Evolutionary conservation across 2,797 vertebrate species (phyloP).

Genomic region (Prunella strophiata): DNA sequence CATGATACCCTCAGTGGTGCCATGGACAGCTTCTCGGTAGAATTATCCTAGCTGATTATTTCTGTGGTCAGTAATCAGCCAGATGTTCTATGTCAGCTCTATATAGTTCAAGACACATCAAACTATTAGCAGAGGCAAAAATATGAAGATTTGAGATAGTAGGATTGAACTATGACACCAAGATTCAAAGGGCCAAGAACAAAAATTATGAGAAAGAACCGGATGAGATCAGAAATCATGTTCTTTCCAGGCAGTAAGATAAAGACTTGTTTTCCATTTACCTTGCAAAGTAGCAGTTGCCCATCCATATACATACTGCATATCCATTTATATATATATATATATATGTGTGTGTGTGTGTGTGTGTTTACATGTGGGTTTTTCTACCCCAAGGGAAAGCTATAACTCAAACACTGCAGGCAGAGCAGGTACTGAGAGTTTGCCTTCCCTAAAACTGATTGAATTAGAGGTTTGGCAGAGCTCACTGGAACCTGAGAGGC

Average conservation of each 20-base stretch:
- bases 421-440: neutral
- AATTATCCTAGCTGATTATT: neutral
- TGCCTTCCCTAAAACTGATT: constrained; percentile 27
- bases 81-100: neutral
- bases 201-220: constrained; percentile 52
- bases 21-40: neutral
- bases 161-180: constrained; percentile 12
- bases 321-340: neutral
- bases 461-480: constrained; percentile 26
- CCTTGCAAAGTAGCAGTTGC: constrained; percentile 19
- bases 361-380: neutral
- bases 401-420: neutral
- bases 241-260: constrained; percentile 25
- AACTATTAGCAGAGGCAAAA: constrained; percentile 46
- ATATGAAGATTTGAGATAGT: neutral
- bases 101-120: neutral
- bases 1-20: neutral
- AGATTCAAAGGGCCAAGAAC: constrained; percentile 24
- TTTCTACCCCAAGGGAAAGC: neutral
- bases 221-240: neutral
- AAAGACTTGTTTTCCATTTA: constrained; percentile 42
- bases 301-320: neutral
- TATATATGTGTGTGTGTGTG: rapidly evolving
- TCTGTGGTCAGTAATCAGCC: constrained; percentile 28
- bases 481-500: neutral